Conservation (phyloP, 2,113 vertebrate species). For the Gallinago undulata region DNA sequence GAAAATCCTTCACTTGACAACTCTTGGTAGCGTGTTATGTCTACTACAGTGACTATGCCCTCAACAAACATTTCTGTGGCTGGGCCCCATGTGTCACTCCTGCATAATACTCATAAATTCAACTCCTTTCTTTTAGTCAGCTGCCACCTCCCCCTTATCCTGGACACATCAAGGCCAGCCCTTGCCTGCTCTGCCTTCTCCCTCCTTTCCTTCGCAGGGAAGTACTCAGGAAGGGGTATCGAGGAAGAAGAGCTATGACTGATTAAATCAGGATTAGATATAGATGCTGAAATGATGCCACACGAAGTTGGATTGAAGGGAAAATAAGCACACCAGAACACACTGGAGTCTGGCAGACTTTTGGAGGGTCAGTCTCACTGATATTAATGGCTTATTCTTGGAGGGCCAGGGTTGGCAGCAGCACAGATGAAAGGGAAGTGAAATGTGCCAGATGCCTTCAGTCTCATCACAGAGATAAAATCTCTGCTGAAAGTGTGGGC, state of each 20-base stretch:
- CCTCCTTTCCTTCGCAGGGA: not conserved
- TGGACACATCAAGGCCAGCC: accelerated
- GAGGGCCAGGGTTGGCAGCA: too few species aligned
- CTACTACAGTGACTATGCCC: not conserved
- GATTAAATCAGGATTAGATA: not conserved
- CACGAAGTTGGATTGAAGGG: too few species aligned
- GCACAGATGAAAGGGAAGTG: not conserved
- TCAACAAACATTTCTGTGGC: not conserved
- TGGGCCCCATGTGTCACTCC: not conserved
- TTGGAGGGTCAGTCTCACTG: not conserved
- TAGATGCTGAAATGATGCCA: not conserved
- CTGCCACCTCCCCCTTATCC: not conserved
- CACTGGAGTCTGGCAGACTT: not conserved
- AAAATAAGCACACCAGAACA: not conserved
- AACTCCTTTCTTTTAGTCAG: not conserved
- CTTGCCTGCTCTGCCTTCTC: not conserved
- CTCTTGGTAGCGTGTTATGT: not conserved
- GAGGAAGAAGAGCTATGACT: not conserved
- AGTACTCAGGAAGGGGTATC: not conserved
- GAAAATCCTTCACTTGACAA: not conserved
- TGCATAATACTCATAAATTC: not conserved
- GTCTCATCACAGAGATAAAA: not conserved
- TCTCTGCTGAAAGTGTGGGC: not conserved
- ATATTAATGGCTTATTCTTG: not conserved
- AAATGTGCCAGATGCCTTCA: not conserved